Evolutionary conservation across 2,797 vertebrate species (phyloP).

Genomic region (Scarus forsteni): DNA sequence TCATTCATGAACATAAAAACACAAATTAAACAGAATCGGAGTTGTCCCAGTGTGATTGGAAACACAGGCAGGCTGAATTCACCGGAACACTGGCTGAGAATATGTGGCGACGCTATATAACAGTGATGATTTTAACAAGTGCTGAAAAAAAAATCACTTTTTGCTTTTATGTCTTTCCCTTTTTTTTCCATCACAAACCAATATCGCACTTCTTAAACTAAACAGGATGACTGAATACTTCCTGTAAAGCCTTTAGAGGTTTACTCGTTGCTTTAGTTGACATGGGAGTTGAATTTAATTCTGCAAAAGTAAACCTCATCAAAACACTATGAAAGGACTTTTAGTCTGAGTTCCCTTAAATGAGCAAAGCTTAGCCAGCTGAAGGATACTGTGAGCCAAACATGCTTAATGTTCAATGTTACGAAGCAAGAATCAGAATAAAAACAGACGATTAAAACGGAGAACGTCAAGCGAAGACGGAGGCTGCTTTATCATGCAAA

Average conservation of each 20-base stretch:
- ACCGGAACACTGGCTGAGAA: slow-evolving; percentile 39
- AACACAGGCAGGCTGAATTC: slow-evolving; percentile 59
- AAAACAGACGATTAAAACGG: slow-evolving; percentile 25
- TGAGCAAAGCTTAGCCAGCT: slow-evolving; percentile 30
- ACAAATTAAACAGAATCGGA: slow-evolving; percentile 64
- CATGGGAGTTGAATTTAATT: neutral
- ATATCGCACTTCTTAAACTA: slow-evolving; percentile 34
- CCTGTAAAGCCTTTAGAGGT: slow-evolving; percentile 14
- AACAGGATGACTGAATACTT: slow-evolving; percentile 27
- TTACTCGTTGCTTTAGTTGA: slow-evolving; percentile 10
- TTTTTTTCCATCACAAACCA: slow-evolving; percentile 34
- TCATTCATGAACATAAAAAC: slow-evolving; percentile 82
- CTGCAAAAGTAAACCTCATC: slow-evolving; percentile 10
- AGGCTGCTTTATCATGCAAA: slow-evolving; percentile 43
- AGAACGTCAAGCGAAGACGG: slow-evolving; percentile 14
- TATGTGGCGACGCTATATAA: slow-evolving; percentile 40
- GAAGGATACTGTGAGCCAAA: slow-evolving; percentile 27
- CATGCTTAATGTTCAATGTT: slow-evolving; percentile 35
- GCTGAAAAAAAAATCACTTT: slow-evolving; percentile 31
- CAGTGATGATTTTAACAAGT: slow-evolving; percentile 41
- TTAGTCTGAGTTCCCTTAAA: slow-evolving; percentile 30
- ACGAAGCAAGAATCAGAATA: slow-evolving; percentile 22
- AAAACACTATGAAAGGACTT: slow-evolving; percentile 14
- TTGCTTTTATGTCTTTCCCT: slow-evolving; percentile 31
- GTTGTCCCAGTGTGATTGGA: slow-evolving; percentile 65